Percentiles rank a stretch among this genome's conserved stretches.
Evolutionary conservation across 2,888 invertebrate species (phyloP).

Genomic region (Eilema griseolum): DNA sequence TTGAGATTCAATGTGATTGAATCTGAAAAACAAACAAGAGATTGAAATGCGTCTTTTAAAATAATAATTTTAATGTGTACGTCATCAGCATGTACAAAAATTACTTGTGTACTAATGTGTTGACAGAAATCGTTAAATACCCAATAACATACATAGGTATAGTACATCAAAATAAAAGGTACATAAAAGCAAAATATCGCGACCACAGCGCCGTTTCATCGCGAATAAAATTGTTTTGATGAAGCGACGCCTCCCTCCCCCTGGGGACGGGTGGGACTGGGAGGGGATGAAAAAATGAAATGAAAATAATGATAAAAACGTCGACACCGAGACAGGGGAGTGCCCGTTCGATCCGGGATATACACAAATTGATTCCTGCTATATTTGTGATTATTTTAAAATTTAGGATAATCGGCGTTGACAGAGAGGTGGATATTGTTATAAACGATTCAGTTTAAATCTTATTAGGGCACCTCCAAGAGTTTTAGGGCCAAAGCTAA

Average conservation of each 20-base stretch:
- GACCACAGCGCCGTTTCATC: conserved; percentile 34
- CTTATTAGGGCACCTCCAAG: too few species aligned
- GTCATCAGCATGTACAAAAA: not conserved
- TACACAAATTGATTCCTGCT: conserved; percentile 49
- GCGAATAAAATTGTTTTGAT: conserved; percentile 66
- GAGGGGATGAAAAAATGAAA: conserved; percentile 63
- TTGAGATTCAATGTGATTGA: too few species aligned
- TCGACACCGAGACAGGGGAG: conserved; percentile 59
- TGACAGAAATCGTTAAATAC: conserved; percentile 29
- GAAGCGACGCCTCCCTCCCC: conserved; percentile 64
- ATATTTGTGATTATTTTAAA: conserved; percentile 23
- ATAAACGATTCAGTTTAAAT: too few species aligned
- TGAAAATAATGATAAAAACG: conserved; percentile 75
- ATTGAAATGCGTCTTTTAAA: too few species aligned
- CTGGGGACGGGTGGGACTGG: conserved; percentile 43
- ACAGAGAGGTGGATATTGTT: not conserved
- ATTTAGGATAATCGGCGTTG: conserved; percentile 2
- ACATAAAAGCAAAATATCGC: conserved; percentile 42
- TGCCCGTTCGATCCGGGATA: conserved; percentile 46
- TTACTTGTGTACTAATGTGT: not conserved
- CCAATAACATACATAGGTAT: conserved; percentile 38
- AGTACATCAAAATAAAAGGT: conserved; percentile 50
- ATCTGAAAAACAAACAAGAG: too few species aligned
- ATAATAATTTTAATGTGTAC: too few species aligned
- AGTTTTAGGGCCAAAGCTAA: too few species aligned